These are phyloP conservation scores for Melanotaenia trifasciata DNA, from an alignment of 2,797 vertebrate species.

Conservation along the genomic window DNA sequence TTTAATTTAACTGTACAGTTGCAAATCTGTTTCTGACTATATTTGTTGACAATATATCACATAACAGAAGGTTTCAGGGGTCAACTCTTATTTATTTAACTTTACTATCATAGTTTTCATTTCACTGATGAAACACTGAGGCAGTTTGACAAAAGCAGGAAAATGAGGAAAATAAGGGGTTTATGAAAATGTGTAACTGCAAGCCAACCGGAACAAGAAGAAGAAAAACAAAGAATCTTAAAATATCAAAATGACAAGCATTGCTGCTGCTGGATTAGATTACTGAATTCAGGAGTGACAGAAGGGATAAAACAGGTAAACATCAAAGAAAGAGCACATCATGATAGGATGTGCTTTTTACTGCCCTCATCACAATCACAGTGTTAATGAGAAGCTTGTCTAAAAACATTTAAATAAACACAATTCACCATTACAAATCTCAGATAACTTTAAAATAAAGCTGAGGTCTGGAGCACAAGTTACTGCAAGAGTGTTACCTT, in stretches of 20 bases:
- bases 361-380: background rate
- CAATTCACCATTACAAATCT: background rate
- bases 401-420: background rate
- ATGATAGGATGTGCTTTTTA: conserved; percentile 3
- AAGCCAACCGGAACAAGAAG: conserved; percentile 1
- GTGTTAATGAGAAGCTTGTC: background rate
- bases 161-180: conserved; percentile 5
- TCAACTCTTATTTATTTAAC: background rate
- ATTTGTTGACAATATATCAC: background rate
- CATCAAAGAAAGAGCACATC: conserved; percentile 20
- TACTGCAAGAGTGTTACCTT: background rate
- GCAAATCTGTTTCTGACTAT: no score
- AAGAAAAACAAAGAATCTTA: conserved; percentile 12
- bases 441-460: background rate
- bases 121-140: conserved; percentile 7
- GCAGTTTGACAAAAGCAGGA: background rate
- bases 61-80: background rate
- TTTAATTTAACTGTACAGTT: background rate
- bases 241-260: conserved; percentile 31
- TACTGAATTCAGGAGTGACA: conserved; percentile 5
- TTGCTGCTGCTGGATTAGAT: conserved; percentile 33
- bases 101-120: background rate
- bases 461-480: background rate
- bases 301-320: conserved; percentile 8
- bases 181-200: conserved; percentile 17